Evolutionary conservation across 2,888 invertebrate species (phyloP), one percentile per base, ranked within the genome.

Genomic region (Oxycera nigricornis): DNA sequence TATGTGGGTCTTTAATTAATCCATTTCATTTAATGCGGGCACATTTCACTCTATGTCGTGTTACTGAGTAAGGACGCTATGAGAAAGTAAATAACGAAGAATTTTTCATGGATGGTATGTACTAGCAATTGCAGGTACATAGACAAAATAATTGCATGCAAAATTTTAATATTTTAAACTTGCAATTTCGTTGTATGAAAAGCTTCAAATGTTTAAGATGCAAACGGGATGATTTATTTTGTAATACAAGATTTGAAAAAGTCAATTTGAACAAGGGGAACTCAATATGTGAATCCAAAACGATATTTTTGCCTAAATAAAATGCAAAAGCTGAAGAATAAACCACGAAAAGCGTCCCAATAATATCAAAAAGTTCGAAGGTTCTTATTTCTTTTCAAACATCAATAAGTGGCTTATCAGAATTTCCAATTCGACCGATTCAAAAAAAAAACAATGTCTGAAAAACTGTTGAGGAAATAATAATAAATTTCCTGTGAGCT

Each of bases 1-100:
- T 70, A 70, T 70, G 70, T 70, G 70, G 70, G 70, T 70, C 70
- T 55, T 70, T 70, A 70, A 70, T 70, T 70, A 70, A 70, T 70
- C 70, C 70, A 70, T 70, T 70, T 70, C 70, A 31, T 55, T 70
- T 70, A 70, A 70, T 70, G 70, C 70, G 70, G 70, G 70, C 70
- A 31, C 31, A 55, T 52, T 70, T 52, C 31, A 31, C n/a, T 70
- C 31, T 52, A 65, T 65, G 39, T 39, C 11, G 24, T 65, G n/a
- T 24, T 9, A 35, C 14, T 22, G 14, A 65, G 24, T 65, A 24
- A 41, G 39, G 65, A 41, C 22, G 35, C 14, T 30, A 24, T 22
- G n/a, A 65, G 14, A 17, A 65, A 31, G 39, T 41, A 9, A 11
- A 41, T 39, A 3, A 14, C n/a, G 24, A 39, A 39, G 14, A 22